Conservation (phyloP, 1,140 invertebrate genomes). For the Maniola jurtina region DNA sequence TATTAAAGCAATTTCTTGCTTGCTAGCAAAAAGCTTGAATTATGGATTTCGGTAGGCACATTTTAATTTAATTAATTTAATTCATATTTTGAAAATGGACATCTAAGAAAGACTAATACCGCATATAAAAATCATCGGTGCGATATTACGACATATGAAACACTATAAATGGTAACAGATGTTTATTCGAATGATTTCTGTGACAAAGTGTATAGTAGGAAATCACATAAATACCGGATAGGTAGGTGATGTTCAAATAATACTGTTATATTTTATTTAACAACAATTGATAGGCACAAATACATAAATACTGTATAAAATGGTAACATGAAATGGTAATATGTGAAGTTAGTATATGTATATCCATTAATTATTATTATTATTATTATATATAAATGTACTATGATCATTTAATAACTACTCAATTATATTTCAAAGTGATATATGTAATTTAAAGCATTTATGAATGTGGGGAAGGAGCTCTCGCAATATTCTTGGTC, state of each 20-base stretch:
- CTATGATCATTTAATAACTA: neutral
- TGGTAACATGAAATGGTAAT: constrained; percentile 35
- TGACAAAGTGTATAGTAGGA: neutral
- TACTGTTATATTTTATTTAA: constrained; percentile 29
- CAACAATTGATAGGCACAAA: constrained; percentile 23
- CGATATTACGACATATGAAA: neutral
- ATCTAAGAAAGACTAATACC: too few relatives aligned
- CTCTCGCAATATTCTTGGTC: too few relatives aligned
- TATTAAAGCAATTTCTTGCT: constrained; percentile 11
- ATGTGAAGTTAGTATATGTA: constrained; percentile 5
- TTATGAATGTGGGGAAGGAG: neutral
- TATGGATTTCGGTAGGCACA: too few relatives aligned
- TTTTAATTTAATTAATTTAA: neutral
- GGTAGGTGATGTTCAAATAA: constrained; percentile 28
- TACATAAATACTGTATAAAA: constrained; percentile 38
- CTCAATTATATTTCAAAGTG: neutral
- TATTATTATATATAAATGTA: neutral
- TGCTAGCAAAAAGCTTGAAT: too few relatives aligned
- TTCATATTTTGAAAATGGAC: neutral
- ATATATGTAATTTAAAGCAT: neutral
- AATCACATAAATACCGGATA: constrained; percentile 4
- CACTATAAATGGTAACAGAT: constrained; percentile 11
- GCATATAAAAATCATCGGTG: constrained; percentile 2
- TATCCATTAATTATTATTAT: constrained; percentile 1
- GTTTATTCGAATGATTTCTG: neutral